These are phyloP conservation scores for Linnaemya tessellans DNA, from an alignment of 2,888 invertebrate species.

Conservation along the genomic window DNA sequence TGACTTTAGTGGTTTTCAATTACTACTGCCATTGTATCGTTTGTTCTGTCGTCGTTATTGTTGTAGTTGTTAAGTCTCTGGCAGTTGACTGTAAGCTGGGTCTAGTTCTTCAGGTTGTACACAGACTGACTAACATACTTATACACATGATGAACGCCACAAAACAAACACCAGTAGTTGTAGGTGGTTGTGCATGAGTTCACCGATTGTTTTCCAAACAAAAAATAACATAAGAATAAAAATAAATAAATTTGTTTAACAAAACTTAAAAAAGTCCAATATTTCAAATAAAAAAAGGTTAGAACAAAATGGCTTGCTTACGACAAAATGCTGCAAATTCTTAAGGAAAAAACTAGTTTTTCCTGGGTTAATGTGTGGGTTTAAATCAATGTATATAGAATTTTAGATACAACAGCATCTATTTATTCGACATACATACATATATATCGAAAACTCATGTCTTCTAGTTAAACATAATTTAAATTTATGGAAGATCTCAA, in stretches of 20 bases:
- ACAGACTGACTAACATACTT: slow-evolving; percentile 28
- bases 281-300: slow-evolving; percentile 17
- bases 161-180: slow-evolving; percentile 52
- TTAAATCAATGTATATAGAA: background rate
- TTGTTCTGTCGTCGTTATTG: slow-evolving; percentile 27
- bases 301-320: background rate
- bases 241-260: slow-evolving; percentile 46
- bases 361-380: slow-evolving; percentile 27
- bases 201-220: slow-evolving; percentile 6
- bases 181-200: slow-evolving; percentile 65
- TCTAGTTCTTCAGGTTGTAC: slow-evolving; percentile 43
- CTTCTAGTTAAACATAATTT: too few species aligned
- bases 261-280: slow-evolving; percentile 38
- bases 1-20: slow-evolving; percentile 66
- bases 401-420: too few species aligned
- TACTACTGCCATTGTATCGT: slow-evolving; percentile 56
- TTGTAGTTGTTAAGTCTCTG: slow-evolving; percentile 26
- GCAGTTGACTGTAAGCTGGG: slow-evolving; percentile 12
- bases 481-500: too few species aligned
- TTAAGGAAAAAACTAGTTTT: slow-evolving; percentile 25
- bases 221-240: slow-evolving; percentile 19
- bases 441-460: too few species aligned
- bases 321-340: slow-evolving; percentile 17
- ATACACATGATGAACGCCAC: slow-evolving; percentile 29
- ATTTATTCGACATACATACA: too few species aligned